Evolutionary conservation across 1,140 invertebrate species (phyloP).

Genomic region (Cataglyphis hispanica): DNA sequence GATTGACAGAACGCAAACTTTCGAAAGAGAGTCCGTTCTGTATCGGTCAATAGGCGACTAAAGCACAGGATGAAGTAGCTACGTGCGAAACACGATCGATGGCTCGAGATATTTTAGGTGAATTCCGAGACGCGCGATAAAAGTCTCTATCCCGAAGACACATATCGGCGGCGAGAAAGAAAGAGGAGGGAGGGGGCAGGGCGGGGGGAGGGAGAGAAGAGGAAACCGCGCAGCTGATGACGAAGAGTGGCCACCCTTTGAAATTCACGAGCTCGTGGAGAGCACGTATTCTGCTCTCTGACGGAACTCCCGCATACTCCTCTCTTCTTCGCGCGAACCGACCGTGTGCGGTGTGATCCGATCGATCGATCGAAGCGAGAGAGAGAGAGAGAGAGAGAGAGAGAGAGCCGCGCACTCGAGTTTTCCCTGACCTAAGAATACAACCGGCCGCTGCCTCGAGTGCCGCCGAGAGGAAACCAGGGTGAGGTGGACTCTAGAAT

Average conservation of each 20-base stretch:
- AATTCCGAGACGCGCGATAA: conserved; percentile 52
- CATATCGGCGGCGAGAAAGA: background rate
- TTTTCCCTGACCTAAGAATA: conserved; percentile 84
- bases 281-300: conserved; percentile 30
- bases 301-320: background rate
- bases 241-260: conserved; percentile 46
- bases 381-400: too few species aligned
- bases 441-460: conserved; percentile 77
- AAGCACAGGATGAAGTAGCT: conserved; percentile 58
- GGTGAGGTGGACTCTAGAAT: conserved; percentile 77
- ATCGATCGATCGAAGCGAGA: conserved; percentile 82
- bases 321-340: conserved; percentile 43
- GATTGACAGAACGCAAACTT: conserved; percentile 24
- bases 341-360: conserved; percentile 74
- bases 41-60: conserved; percentile 56
- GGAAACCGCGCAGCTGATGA: conserved; percentile 36
- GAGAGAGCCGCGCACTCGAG: conserved; percentile 81
- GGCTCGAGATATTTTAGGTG: conserved; percentile 54
- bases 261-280: conserved; percentile 50
- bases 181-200: background rate
- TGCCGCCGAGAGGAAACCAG: conserved; percentile 74
- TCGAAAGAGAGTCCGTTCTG: conserved; percentile 58
- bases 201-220: too few species aligned
- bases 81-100: conserved; percentile 56
- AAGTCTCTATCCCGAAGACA: conserved; percentile 55